Base-by-base conservation (phyloP, 1,140 invertebrate species). In the Metopolophium dirhodum region DNA sequence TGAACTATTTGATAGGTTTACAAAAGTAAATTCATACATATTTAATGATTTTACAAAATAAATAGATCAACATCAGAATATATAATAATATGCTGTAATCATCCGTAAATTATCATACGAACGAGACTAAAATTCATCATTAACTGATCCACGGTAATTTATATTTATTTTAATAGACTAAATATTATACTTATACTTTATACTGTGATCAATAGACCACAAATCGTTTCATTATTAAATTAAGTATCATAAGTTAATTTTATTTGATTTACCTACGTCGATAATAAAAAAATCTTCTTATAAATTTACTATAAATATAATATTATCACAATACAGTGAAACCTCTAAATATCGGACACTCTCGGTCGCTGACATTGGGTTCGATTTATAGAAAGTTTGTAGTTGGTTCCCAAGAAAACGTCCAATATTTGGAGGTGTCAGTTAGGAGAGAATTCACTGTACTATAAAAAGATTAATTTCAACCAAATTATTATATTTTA, bases 71-170 rank as follows among this genome's bases (percentile, higher is more conserved):
- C 7, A 86, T 93, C 91, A 93, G 82, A 93, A 85, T 41, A 3
- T 57, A 37, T 83, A 14, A 92, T 54, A 51, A 83, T 49, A 26
- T 68, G 54, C 30, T 85, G 49, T 86, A 86, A 93, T 86, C 82
- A 91, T 22, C 41, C 20, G 22, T 89, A 11, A 89, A 89, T 57
- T 54, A 89, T 89, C 47, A 90, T 90, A 90, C 88, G 88, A 90
- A 90, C 51, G 88, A 90, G 88, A 90, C 88, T 57, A 90, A 41
- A 57, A 90, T 89, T 89, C 87, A 90, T 90, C 89, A 90, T 68
- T 90, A 90, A 45, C 45, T 68, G 54, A 90, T 90, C 89, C 14
- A 45, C 57, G 4, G 3, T 89, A 57, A 30, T 57, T 26, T 6
- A 54, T 89, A 26, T 23, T 23, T n/a, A n/a, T n/a, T n/a, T n/a